Evolutionary conservation across 2,888 invertebrate species (phyloP).

Genomic region (Lithophane socia): DNA sequence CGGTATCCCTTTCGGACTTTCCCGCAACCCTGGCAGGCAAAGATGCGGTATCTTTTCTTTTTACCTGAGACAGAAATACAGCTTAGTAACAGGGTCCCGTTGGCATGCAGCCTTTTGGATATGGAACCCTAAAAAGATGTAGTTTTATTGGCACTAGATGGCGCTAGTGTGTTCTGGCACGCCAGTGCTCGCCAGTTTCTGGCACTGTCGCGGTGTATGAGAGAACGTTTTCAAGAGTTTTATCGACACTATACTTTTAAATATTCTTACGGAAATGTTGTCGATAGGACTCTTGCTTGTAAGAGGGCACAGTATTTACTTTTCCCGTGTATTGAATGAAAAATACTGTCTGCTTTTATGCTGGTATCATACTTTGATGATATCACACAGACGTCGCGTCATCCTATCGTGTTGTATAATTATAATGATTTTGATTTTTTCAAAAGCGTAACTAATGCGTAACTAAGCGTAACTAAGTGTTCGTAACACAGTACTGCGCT

Average conservation of each 20-base stretch:
- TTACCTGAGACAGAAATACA: neutral
- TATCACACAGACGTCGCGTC: neutral
- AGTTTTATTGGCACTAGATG: slow-evolving; percentile 55
- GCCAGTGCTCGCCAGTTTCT: slow-evolving; percentile 23
- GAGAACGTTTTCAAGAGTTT: slow-evolving; percentile 35
- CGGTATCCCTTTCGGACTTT: no score
- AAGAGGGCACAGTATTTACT: slow-evolving; percentile 1
- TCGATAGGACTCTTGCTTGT: neutral
- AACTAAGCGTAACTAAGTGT: no score
- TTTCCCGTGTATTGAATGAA: neutral
- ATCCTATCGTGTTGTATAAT: neutral
- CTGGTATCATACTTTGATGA: neutral
- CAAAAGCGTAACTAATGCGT: neutral
- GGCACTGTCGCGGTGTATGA: slow-evolving; percentile 34
- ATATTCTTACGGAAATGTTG: slow-evolving; percentile 22
- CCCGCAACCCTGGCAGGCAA: no score
- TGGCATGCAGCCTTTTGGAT: no score
- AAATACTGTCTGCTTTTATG: neutral
- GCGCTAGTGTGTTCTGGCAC: slow-evolving; percentile 40
- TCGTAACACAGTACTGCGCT: no score
- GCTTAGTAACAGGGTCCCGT: neutral
- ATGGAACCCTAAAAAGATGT: slow-evolving; percentile 27
- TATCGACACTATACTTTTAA: slow-evolving; percentile 43
- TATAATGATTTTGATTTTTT: neutral
- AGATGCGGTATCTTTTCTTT: no score